Percentiles rank a stretch among this genome's conserved stretches.
Evolutionary conservation across 2,888 invertebrate genomes (phyloP).

Genomic region (Mythimna ferrago): DNA sequence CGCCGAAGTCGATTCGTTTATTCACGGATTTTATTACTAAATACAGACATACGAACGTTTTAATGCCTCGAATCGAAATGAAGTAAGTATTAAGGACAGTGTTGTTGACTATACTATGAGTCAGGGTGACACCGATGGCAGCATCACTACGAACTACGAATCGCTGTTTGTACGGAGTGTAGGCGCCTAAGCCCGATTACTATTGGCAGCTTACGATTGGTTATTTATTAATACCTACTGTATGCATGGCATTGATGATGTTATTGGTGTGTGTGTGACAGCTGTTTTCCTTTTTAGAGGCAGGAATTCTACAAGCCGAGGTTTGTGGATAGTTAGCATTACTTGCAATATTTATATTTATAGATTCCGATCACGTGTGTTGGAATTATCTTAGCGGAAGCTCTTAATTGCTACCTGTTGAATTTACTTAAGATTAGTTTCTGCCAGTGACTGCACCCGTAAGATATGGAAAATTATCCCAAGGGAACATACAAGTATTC

Average conservation of each 20-base stretch:
- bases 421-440: constrained; percentile 10
- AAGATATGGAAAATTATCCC: too few relatives aligned
- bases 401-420: constrained; percentile 1
- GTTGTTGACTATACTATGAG: constrained; percentile 53
- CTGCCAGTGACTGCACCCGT: too few relatives aligned
- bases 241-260: constrained; percentile 28
- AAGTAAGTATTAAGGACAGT: constrained; percentile 43
- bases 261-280: constrained; percentile 33
- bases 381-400: constrained; percentile 32
- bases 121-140: constrained; percentile 54
- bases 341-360: constrained; percentile 4
- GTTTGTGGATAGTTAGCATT: constrained; percentile 8
- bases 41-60: constrained; percentile 39
- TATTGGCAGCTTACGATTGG: constrained; percentile 42
- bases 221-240: constrained; percentile 28
- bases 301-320: constrained; percentile 17
- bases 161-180: constrained; percentile 16
- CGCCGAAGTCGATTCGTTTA: not conserved
- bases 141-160: constrained; percentile 35
- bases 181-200: constrained; percentile 22
- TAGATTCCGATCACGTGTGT: constrained; percentile 18
- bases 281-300: constrained; percentile 50
- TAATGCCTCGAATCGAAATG: constrained; percentile 45
- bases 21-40: constrained; percentile 13
- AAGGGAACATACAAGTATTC: too few relatives aligned